A percentile compares a stretch with the other conserved stretches of the same genome.
Conservation (phyloP, 1,140 invertebrate genomes). For the Leptestheria dahalacensis region DNA sequence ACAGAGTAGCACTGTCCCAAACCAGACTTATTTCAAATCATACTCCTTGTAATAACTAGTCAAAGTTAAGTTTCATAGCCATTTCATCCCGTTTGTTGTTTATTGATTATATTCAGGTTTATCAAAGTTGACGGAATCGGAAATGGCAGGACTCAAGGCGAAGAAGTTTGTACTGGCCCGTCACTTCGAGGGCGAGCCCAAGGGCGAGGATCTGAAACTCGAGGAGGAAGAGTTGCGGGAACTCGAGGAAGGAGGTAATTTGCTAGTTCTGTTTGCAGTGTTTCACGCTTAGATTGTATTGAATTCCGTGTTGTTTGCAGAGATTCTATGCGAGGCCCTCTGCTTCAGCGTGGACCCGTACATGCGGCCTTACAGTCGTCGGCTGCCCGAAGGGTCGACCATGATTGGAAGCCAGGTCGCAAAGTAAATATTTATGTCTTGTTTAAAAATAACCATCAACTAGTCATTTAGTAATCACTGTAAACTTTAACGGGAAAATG, state of each 20-base stretch:
- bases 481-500: constrained; percentile 6
- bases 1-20: too few species aligned
- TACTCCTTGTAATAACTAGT: too few species aligned
- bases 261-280: neutral
- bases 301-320: constrained; percentile 25
- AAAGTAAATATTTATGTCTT: constrained; percentile 16
- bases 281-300: neutral
- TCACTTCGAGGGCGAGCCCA: constrained; percentile 45
- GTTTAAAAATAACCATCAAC: neutral
- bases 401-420: constrained; percentile 23
- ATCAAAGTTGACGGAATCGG: too few species aligned
- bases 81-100: too few species aligned
- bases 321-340: constrained; percentile 46
- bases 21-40: too few species aligned
- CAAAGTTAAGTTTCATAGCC: too few species aligned
- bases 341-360: constrained; percentile 55
- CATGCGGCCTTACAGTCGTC: constrained; percentile 32
- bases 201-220: constrained; percentile 42
- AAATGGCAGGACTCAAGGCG: constrained; percentile 25
- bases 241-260: constrained; percentile 42
- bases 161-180: constrained; percentile 42
- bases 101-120: too few species aligned
- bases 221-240: constrained; percentile 44
- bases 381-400: constrained; percentile 15
- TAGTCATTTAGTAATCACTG: constrained; percentile 1